These are phyloP conservation scores for Ormyrus rosae DNA, from an alignment of 2,888 invertebrate species.

Conservation along the genomic window DNA sequence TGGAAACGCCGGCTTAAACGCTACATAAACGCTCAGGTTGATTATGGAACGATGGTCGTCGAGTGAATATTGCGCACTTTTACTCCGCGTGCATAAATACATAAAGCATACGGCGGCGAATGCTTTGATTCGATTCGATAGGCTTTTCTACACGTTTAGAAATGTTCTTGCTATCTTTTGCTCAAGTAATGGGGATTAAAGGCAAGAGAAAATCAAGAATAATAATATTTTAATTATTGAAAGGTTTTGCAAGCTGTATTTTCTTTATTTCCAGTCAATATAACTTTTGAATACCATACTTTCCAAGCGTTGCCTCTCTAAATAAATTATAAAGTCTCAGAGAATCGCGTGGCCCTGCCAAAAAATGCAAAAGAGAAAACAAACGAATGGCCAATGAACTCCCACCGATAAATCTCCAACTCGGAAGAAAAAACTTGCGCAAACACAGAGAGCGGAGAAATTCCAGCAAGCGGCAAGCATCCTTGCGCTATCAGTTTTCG, in stretches of 20 bases:
- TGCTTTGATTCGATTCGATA: conserved; percentile 13
- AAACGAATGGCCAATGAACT: not conserved
- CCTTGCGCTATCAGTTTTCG: conserved; percentile 18
- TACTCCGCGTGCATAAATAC: conserved; percentile 8
- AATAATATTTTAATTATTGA: too few relatives aligned
- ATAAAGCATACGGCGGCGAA: not conserved
- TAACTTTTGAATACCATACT: too few relatives aligned
- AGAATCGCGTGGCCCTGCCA: too few relatives aligned
- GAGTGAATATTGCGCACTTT: conserved; percentile 17
- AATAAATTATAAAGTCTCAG: too few relatives aligned
- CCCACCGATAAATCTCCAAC: not conserved
- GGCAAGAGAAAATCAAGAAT: too few relatives aligned
- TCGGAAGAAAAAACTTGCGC: not conserved
- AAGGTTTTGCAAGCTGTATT: too few relatives aligned
- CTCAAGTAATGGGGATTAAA: too few relatives aligned
- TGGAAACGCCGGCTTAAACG: not conserved
- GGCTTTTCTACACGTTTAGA: not conserved
- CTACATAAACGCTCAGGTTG: too few relatives aligned
- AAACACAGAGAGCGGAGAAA: not conserved
- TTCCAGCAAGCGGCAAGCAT: not conserved
- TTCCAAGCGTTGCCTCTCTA: too few relatives aligned
- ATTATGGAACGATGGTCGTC: not conserved
- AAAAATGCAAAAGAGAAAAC: too few relatives aligned
- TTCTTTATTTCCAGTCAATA: too few relatives aligned
- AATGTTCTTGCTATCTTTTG: too few relatives aligned